Conservation (phyloP, 1,140 invertebrate genomes). For the Hestina assimilis region DNA sequence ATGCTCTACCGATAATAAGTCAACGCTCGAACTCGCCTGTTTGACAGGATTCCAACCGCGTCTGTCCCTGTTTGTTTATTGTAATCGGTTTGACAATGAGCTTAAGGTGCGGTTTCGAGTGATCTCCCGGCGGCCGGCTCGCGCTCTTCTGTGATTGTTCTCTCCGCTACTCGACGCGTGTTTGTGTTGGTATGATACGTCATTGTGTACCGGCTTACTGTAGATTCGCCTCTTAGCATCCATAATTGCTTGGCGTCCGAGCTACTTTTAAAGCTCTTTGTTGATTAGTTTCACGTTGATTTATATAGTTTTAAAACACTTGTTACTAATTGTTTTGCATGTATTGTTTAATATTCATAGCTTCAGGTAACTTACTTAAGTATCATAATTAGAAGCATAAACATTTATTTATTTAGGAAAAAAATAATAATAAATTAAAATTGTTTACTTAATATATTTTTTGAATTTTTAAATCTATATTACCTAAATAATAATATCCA, state of each 20-base stretch:
- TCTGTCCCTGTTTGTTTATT: slow-evolving; percentile 78
- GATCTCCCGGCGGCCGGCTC: slow-evolving; percentile 64
- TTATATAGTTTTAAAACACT: slow-evolving; percentile 41
- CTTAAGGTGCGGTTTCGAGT: slow-evolving; percentile 78
- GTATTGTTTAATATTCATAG: slow-evolving; percentile 5
- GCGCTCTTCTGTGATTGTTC: slow-evolving; percentile 69
- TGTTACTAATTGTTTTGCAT: slow-evolving; percentile 30
- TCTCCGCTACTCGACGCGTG: slow-evolving; percentile 63
- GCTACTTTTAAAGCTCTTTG: slow-evolving; percentile 66
- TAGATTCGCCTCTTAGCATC: slow-evolving; percentile 73
- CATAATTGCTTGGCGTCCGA: slow-evolving; percentile 70
- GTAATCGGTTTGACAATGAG: slow-evolving; percentile 78
- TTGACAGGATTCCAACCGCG: slow-evolving; percentile 78
- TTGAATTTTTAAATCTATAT: neutral
- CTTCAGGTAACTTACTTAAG: neutral
- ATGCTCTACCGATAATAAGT: slow-evolving; percentile 77
- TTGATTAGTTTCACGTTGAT: slow-evolving; percentile 60
- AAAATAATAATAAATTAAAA: neutral
- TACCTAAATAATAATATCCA: too few species aligned
- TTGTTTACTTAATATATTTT: neutral
- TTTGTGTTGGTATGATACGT: slow-evolving; percentile 75
- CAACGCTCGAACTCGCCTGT: slow-evolving; percentile 77
- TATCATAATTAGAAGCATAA: neutral
- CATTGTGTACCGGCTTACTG: slow-evolving; percentile 72
- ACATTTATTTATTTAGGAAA: neutral